These are phyloP conservation scores for Hyppa rectilinea DNA, from an alignment of 2,888 invertebrate genomes.

Conservation along the genomic window DNA sequence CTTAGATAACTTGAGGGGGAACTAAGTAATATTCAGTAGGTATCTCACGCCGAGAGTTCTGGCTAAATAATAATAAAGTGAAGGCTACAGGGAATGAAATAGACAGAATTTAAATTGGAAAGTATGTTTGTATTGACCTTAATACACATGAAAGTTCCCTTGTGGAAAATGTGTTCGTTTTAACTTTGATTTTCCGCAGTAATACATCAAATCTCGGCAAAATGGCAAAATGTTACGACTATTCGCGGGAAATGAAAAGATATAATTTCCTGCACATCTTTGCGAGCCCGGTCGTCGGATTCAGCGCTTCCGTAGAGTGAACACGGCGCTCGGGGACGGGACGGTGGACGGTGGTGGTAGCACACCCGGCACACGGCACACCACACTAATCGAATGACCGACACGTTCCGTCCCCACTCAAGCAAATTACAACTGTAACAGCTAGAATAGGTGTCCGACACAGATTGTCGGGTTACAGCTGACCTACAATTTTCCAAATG, in stretches of 20 bases:
- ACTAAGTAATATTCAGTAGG: slow-evolving; percentile 52
- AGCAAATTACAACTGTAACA: slow-evolving; percentile 74
- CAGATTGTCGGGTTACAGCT: slow-evolving; percentile 68
- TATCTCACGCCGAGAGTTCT: slow-evolving; percentile 46
- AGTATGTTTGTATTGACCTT: slow-evolving; percentile 29
- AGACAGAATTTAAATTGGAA: slow-evolving; percentile 40
- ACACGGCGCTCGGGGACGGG: slow-evolving; percentile 26
- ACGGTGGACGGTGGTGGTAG: slow-evolving; percentile 16
- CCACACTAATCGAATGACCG: slow-evolving; percentile 71
- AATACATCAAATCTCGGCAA: slow-evolving; percentile 55
- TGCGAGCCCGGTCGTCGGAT: slow-evolving; percentile 35
- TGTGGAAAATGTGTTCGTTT: slow-evolving; percentile 15
- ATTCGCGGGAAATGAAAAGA: slow-evolving; percentile 49
- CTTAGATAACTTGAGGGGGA: slow-evolving; percentile 57
- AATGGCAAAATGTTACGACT: slow-evolving; percentile 54
- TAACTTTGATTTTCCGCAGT: slow-evolving; percentile 43
- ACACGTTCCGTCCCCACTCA: slow-evolving; percentile 69
- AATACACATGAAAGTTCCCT: slow-evolving; percentile 18
- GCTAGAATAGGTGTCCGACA: slow-evolving; percentile 69
- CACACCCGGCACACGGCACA: slow-evolving; percentile 4
- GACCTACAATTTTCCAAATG: slow-evolving; percentile 50
- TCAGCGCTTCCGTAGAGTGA: slow-evolving; percentile 48
- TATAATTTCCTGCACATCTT: slow-evolving; percentile 56
- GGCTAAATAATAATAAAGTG: slow-evolving; percentile 41
- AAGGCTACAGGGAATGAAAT: slow-evolving; percentile 10